These are phyloP conservation scores for Chelmon rostratus DNA, from an alignment of 2,797 vertebrate genomes.

Conservation along the genomic window DNA sequence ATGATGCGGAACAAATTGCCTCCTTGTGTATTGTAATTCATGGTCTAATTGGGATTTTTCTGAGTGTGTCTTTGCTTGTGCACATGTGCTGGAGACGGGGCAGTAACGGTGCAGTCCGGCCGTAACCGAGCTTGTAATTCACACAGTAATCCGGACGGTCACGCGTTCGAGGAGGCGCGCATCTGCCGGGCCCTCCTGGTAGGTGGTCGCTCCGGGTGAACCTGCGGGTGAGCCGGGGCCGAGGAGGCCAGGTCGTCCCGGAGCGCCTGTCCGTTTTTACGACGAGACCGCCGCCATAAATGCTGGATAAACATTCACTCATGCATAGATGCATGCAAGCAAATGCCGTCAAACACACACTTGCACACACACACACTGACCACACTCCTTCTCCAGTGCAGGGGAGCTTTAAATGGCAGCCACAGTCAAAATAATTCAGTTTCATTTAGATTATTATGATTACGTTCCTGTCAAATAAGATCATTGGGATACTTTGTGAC, in stretches of 20 bases:
- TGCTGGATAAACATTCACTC: slow-evolving; percentile 70
- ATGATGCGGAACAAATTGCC: slow-evolving; percentile 64
- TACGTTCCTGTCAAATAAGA: slow-evolving; percentile 49
- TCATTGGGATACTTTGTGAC: slow-evolving; percentile 19
- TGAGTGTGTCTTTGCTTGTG: slow-evolving; percentile 21
- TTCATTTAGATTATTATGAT: slow-evolving; percentile 53
- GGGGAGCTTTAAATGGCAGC: slow-evolving; percentile 38
- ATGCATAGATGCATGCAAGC: slow-evolving; percentile 53
- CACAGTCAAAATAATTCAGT: slow-evolving; percentile 44
- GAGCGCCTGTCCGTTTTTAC: slow-evolving; percentile 65
- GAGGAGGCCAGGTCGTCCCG: slow-evolving; percentile 44
- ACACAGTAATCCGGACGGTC: slow-evolving; percentile 52
- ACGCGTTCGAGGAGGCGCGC: slow-evolving; percentile 53
- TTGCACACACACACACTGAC: slow-evolving; percentile 20
- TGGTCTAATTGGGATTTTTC: slow-evolving; percentile 55
- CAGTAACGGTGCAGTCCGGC: slow-evolving; percentile 22
- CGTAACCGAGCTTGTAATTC: slow-evolving; percentile 60
- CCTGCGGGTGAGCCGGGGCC: slow-evolving; percentile 42
- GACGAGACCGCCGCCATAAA: slow-evolving; percentile 73
- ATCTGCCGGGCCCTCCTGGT: slow-evolving; percentile 57
- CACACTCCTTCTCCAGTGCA: slow-evolving; percentile 28
- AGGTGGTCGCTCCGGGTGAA: slow-evolving; percentile 75
- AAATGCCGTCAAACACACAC: slow-evolving; percentile 43
- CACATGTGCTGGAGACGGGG: slow-evolving; percentile 30
- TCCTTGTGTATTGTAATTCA: slow-evolving; percentile 70